Evolutionary conservation across 2,888 invertebrate genomes (phyloP), one percentile per base, ranked within the genome.

Genomic region (Hemistola chrysoprasaria): DNA sequence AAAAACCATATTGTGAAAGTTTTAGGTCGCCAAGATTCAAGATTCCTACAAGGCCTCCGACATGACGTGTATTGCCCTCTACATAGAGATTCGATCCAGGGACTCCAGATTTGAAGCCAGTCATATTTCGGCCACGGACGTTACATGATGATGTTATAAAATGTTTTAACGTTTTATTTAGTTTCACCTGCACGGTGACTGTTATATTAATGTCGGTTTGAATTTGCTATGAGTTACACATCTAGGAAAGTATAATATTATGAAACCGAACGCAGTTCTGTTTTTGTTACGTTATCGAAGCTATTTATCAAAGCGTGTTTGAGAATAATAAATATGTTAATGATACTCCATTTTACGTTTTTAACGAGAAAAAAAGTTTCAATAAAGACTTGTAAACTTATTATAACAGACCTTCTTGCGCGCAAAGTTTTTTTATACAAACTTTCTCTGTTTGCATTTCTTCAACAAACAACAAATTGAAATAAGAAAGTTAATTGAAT

Each of bases 231-330:
- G 4, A 16, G 16, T 4, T 16, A 31, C 21, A 37, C 42, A 32
- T 22, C 28, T 6, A n/a, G n/a, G n/a, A n/a, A n/a, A n/a, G n/a
- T n/a, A 11, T 25, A 29, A 29, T 29, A 33, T 42, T 25, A 33
- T 33, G 31, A 25, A 37, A 42, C 37, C 33, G 37, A 42, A 36
- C 41, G 22, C 39, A 37, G 26, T 34, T 30, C 28, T 7, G 39
- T 7, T 10, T 20, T 6, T 27, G 23, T 23, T n/a, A n/a, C n/a
- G n/a, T n/a, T 51, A 54, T 54, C 51, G 9, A 7, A 1, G 39
- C 34, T 38, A 45, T 58, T 50, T 38, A 57, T 54, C 55, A 43
- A 38, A 49, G 50, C 55, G 53, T 59, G 56, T 51, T 44, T 8
- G 27, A 46, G 40, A 34, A 43, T 50, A 52, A 55, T 56, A 56